Conservation (phyloP, 2,888 invertebrate species). For the Dryadula phaetusa region DNA sequence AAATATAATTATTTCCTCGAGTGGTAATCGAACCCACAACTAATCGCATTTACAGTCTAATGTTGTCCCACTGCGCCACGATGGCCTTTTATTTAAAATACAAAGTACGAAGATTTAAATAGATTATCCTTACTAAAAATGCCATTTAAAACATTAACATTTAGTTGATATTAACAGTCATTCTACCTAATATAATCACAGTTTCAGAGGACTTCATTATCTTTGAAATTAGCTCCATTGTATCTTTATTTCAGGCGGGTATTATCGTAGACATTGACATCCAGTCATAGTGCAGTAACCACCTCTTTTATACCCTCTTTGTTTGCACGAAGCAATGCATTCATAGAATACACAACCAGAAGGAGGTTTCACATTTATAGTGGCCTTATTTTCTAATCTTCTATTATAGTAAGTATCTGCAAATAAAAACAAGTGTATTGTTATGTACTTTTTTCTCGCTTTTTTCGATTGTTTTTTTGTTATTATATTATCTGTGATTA, state of each 20-base stretch:
- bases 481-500: no score
- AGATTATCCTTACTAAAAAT: background rate
- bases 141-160: background rate
- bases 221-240: conserved; percentile 3
- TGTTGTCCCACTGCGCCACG: no score
- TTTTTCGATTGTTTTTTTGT: no score
- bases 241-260: background rate
- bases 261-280: conserved; percentile 58
- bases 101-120: background rate
- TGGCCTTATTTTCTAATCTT: conserved; percentile 43
- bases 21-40: no score
- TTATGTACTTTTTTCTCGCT: background rate
- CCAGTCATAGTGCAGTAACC: conserved; percentile 68
- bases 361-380: conserved; percentile 57
- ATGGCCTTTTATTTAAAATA: background rate
- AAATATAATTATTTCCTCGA: no score
- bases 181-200: background rate
- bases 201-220: conserved; percentile 2
- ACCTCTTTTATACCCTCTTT: conserved; percentile 56
- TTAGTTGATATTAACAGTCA: background rate
- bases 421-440: conserved; percentile 10
- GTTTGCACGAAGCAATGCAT: conserved; percentile 63
- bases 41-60: no score
- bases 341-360: conserved; percentile 64
- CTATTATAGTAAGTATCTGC: conserved; percentile 38